Base-by-base conservation (phyloP, 2,113 vertebrate species). In the Phalacrocorax brasilianus region DNA sequence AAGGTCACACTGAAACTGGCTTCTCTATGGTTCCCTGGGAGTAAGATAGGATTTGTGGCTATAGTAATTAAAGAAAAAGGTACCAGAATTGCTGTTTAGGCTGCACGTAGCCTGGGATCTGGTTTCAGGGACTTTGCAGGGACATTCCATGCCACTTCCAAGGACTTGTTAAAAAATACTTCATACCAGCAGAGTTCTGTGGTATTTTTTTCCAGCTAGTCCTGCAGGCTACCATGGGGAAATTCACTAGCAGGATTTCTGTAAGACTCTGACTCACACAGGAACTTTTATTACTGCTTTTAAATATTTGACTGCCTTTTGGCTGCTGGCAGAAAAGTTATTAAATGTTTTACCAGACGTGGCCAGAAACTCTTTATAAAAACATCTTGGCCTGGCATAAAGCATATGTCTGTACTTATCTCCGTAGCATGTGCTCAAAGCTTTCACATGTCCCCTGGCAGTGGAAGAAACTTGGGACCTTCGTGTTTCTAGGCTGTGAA, bases 271-370 rank as follows among this genome's bases (percentile, higher is more conserved):
- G 68, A 95, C 71, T 94, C 95, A 87, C 56, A 72, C 42, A 65
- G 76, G 52, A 96, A 88, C 87, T 91, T 91, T 89, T 79, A 80
- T 85, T 94, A 78, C 91, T 95, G 88, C 96, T 92, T 97, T 95
- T 91, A 85, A 77, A 85, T 87, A 83, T 95, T 96, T 93, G 91
- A 95, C 94, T 93, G 93, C 67, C 73, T 96, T 72, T 65, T 89
- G 85, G 72, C 75, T 79, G 73, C 88, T 92, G 75, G 87, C 94
- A 93, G 93, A 62, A 44, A 92, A 93, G 88, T 62, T 74, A 85
- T 97, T 97, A 88, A 95, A 84, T 80, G 77, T 96, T 96, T 94
- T 94, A 95, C 92, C 95, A 97, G 97, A 87, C 66, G 2, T 72
- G 86, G 80, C 95, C 92, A 96, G 89, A 93, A 95, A 89, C 35